Evolutionary conservation across 2,113 vertebrate species (phyloP), one percentile per base, ranked within the genome.

Genomic region (Isurus oxyrinchus): DNA sequence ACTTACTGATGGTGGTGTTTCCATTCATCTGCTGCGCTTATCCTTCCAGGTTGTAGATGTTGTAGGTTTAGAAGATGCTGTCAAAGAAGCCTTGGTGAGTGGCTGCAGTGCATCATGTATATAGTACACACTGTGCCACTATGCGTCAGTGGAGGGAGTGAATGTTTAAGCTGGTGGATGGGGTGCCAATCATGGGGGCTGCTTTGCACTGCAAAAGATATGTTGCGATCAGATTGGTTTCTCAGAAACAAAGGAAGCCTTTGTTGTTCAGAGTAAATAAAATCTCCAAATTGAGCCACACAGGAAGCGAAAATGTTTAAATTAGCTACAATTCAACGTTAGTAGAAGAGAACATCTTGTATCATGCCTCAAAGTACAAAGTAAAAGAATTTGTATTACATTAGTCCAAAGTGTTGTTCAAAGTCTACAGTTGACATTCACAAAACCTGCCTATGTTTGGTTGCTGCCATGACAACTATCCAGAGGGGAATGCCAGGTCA

Each of bases 401-500:
- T 96, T 96, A 97, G 96, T 96, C 96, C 8, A n/a, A 96, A 95
- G 96, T 55, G 91, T 87, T 79, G 55, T 96, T 81, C 19, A 90
- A 44, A 91, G 44, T 40, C 63, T 96, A 96, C 96, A 97, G 96
- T 66, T 0, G 5, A 96, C 96, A 84, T 95, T 96, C 96, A 55
- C 44, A 96, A 97, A 97, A 96, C 49, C 97, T 96, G 96, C 96
- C 97, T 96, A 96, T 66, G 96, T 97, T 97, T 97, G 97, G 96
- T 96, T 97, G 98, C 98, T 98, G 98, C 98, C 98, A 98, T 98
- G 98, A 98, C 98, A 98, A 98, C 98, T 97, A 97, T 96, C 96
- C 96, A 94, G 97, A 98, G 97, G 97, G 97, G 98, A 97, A 97
- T 97, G 97, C 97, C 97, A 98, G 98, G 97, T 97, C 97, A 98